Conservation (phyloP, 2,113 vertebrate genomes). For the Petromus typicus region DNA sequence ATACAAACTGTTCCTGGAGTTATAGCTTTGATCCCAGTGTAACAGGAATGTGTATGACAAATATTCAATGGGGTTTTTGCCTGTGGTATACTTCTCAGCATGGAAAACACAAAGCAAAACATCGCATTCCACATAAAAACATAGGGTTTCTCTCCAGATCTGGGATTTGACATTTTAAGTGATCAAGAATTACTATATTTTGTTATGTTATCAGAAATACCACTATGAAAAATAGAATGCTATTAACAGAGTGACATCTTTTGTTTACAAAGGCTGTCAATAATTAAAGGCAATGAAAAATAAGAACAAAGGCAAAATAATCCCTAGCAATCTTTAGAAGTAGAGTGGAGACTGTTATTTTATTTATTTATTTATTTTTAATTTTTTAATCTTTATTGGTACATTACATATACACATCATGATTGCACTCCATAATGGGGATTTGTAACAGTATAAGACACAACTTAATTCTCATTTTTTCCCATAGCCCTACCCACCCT, state of each 20-base stretch:
- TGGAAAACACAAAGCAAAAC: neutral
- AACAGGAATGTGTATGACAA: neutral
- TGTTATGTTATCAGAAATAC: neutral
- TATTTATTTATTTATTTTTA: too few relatives aligned
- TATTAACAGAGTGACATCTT: neutral
- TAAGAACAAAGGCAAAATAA: neutral
- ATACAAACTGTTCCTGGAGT: neutral
- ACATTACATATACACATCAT: too few relatives aligned
- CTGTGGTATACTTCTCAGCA: neutral
- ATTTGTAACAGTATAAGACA: too few relatives aligned
- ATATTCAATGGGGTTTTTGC: neutral
- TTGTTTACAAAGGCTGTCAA: neutral
- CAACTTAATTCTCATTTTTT: too few relatives aligned
- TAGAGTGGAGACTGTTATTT: neutral
- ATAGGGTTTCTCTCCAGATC: neutral
- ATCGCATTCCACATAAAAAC: neutral
- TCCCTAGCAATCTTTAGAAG: neutral
- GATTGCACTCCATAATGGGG: too few relatives aligned
- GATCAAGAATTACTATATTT: neutral
- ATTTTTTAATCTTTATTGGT: too few relatives aligned
- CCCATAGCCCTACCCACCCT: too few relatives aligned
- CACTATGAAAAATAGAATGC: neutral
- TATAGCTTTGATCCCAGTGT: neutral
- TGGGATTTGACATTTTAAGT: neutral
- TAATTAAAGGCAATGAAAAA: neutral